Evolutionary conservation across 2,113 vertebrate genomes (phyloP).

Genomic region (Acanthochromis polyacanthus): DNA sequence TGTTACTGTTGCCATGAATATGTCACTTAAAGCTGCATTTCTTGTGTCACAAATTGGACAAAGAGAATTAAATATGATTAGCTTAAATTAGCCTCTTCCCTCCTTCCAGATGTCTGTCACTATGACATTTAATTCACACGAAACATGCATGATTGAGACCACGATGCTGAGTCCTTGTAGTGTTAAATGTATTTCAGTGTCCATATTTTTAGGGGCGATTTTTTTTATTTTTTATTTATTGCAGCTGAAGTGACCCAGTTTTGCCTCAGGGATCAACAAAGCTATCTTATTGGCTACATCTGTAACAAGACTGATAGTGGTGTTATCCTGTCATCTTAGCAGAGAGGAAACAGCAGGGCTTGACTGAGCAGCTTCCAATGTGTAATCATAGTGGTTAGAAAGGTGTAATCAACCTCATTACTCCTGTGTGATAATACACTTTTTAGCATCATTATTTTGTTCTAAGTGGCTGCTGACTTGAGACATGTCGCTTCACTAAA

Average conservation of each 20-base stretch:
- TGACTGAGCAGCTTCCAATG: neutral
- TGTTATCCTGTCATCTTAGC: conserved; percentile 11
- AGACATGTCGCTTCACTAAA: too few relatives aligned
- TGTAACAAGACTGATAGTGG: neutral
- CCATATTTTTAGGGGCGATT: conserved; percentile 30
- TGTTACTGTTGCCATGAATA: too few relatives aligned
- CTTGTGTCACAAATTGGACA: too few relatives aligned
- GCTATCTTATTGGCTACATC: conserved; percentile 31
- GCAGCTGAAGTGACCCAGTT: conserved; percentile 51
- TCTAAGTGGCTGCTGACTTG: too few relatives aligned
- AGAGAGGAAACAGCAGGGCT: neutral
- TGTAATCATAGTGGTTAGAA: neutral
- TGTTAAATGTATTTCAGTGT: neutral
- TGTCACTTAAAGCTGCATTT: too few relatives aligned
- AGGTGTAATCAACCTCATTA: too few relatives aligned
- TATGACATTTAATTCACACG: too few relatives aligned
- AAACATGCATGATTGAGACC: neutral
- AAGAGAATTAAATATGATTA: too few relatives aligned
- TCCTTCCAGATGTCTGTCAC: too few relatives aligned
- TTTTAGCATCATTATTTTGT: too few relatives aligned
- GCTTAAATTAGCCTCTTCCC: too few relatives aligned
- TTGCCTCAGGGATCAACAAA: conserved; percentile 59
- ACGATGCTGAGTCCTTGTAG: neutral
- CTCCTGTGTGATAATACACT: too few relatives aligned
- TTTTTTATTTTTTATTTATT: conserved; percentile 1